These are phyloP conservation scores for Myanophis thanlyinensis DNA, from an alignment of 2,113 vertebrate species.

Conservation along the genomic window DNA sequence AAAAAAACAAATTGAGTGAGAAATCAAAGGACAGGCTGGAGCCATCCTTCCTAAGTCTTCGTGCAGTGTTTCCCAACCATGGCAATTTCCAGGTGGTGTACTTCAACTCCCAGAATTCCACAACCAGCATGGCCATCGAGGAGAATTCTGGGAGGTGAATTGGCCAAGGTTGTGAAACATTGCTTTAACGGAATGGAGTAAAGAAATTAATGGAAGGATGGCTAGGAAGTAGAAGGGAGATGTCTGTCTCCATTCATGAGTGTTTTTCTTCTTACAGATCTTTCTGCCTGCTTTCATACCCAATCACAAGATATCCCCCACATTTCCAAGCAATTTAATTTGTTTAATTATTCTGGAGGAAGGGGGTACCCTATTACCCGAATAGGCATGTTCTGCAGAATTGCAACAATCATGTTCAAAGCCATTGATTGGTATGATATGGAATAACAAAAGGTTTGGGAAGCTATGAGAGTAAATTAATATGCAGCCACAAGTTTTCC, in stretches of 20 bases:
- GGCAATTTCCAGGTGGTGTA: neutral
- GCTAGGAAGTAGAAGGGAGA: neutral
- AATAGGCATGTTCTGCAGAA: neutral
- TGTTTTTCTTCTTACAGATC: neutral
- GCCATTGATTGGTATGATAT: neutral
- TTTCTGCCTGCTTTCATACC: slow-evolving; percentile 40
- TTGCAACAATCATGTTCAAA: neutral
- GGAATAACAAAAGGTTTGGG: neutral
- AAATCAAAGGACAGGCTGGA: neutral
- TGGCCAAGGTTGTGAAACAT: neutral
- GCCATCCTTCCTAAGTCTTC: neutral
- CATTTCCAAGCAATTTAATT: slow-evolving; percentile 41
- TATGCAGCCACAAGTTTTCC: neutral
- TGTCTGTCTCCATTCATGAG: neutral
- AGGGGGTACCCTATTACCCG: slow-evolving; percentile 3
- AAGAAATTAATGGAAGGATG: neutral
- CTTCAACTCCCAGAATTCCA: neutral
- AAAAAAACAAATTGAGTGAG: neutral
- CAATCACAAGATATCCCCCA: slow-evolving; percentile 31
- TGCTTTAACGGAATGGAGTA: neutral
- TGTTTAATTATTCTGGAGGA: slow-evolving; percentile 44
- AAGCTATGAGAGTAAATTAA: neutral
- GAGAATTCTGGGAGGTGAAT: neutral
- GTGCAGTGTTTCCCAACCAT: neutral
- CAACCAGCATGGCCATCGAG: neutral